Conservation (phyloP, 2,797 vertebrate species). For the Enteromius radiatus region DNA sequence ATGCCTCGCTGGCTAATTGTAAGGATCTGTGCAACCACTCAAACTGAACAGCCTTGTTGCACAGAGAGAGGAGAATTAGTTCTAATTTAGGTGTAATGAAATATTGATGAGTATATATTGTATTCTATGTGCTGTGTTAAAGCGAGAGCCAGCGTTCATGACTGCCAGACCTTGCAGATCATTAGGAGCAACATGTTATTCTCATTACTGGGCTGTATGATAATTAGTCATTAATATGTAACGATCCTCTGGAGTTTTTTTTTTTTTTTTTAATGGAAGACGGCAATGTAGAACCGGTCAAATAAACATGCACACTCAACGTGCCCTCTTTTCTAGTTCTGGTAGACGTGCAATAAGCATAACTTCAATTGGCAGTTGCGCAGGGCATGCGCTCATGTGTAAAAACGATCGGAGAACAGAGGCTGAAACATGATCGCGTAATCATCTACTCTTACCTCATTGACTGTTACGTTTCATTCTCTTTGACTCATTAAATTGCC, state of each 20-base stretch:
- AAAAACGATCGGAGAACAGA: constrained; percentile 56
- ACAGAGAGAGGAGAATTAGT: constrained; percentile 47
- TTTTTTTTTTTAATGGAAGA: constrained; percentile 27
- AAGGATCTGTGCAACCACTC: constrained; percentile 25
- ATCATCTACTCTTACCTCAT: constrained; percentile 60
- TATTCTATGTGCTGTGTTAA: constrained; percentile 38
- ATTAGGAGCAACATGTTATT: constrained; percentile 53
- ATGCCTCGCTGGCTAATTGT: constrained; percentile 25
- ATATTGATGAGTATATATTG: constrained; percentile 55
- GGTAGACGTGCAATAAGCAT: constrained; percentile 26
- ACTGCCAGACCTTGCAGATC: constrained; percentile 46
- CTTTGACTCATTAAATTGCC: constrained; percentile 47
- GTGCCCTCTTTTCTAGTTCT: constrained; percentile 22
- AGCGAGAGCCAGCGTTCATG: constrained; percentile 24
- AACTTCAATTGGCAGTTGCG: constrained; percentile 45
- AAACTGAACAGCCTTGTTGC: constrained; percentile 25
- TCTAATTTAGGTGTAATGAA: constrained; percentile 53
- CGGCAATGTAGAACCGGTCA: background rate
- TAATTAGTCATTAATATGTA: constrained; percentile 58
- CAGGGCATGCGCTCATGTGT: constrained; percentile 52
- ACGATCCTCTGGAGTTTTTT: constrained; percentile 13
- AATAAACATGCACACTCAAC: constrained; percentile 17
- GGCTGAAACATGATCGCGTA: constrained; percentile 72
- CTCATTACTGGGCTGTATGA: constrained; percentile 34
- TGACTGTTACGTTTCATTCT: constrained; percentile 55